phyloP scores from a whole-genome alignment of 37 sponge, comb jelly and placozoan species.

The Oopsacas minuta region DNA sequence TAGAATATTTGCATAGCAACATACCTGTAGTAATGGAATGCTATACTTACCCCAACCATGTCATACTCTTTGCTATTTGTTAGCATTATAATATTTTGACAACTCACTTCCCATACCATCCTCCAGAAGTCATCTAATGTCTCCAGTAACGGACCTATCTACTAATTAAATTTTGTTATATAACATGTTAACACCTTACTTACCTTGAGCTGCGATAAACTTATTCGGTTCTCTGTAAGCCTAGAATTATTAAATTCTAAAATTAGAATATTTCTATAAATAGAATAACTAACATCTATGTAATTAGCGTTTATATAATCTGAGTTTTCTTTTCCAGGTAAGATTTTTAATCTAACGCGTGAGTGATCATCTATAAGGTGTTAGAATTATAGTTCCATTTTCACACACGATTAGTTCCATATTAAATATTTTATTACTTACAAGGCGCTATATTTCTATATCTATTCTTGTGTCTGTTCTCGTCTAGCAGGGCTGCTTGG shows the following conservation, averaged over 20 bases:
- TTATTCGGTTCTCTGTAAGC: background rate
- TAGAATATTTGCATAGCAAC: background rate
- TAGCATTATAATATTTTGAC: background rate
- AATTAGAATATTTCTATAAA: background rate
- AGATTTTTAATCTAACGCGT: background rate
- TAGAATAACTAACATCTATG: background rate
- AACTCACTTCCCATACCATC: background rate
- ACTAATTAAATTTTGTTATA: background rate
- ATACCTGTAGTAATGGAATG: background rate
- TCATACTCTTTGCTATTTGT: background rate
- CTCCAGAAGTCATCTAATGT: background rate
- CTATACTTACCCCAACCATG: background rate
- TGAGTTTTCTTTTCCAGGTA: background rate
- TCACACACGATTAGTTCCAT: background rate
- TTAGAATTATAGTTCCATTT: background rate
- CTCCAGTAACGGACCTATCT: background rate
- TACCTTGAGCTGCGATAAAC: conserved; percentile 10
- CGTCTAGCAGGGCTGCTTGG: conserved; percentile 24
- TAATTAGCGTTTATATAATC: background rate
- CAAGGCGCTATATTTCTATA: conserved; percentile 51
- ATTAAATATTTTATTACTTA: no score
- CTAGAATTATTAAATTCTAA: background rate
- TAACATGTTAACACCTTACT: background rate
- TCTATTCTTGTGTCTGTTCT: conserved; percentile 40
- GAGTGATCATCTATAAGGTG: background rate